These are phyloP conservation scores for Sorex fumeus DNA, from an alignment of 2,113 vertebrate species.

Conservation along the genomic window DNA sequence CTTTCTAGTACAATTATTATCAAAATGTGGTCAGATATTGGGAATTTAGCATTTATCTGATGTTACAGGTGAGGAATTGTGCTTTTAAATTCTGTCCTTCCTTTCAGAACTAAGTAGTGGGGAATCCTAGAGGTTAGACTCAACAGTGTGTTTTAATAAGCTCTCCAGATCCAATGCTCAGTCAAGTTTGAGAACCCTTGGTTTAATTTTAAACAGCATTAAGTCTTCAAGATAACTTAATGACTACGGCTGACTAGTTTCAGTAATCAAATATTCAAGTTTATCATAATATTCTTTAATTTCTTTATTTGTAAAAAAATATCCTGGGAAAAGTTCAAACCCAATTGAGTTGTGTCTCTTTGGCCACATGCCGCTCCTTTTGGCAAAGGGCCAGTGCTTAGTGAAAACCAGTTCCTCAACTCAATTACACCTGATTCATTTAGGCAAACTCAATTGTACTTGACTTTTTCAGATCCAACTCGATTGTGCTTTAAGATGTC, in stretches of 20 bases:
- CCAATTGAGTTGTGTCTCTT: constrained; percentile 57
- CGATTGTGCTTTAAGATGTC: constrained; percentile 74
- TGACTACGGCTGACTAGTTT: background rate
- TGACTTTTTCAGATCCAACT: constrained; percentile 75
- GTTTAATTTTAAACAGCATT: constrained; percentile 4
- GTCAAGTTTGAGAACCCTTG: background rate
- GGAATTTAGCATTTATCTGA: background rate
- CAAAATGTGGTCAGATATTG: background rate
- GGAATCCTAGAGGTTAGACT: background rate
- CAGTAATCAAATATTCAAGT: background rate
- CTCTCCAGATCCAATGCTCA: background rate
- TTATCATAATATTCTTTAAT: constrained; percentile 35
- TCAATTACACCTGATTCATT: constrained; percentile 79
- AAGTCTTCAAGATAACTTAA: background rate
- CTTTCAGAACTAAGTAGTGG: background rate
- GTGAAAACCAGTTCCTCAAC: constrained; percentile 68
- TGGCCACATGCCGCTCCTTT: constrained; percentile 67
- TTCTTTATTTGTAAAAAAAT: constrained; percentile 37
- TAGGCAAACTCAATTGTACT: constrained; percentile 80
- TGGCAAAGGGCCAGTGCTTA: constrained; percentile 74
- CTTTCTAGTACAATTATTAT: background rate
- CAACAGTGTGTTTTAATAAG: background rate
- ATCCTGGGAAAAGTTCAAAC: constrained; percentile 57
- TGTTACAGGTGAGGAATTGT: background rate
- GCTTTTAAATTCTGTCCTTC: background rate